A percentile compares a stretch with the other conserved stretches of the same genome.
These are phyloP conservation scores for Dynastes grantii DNA, from an alignment of 2,888 invertebrate species.

Conservation along the genomic window DNA sequence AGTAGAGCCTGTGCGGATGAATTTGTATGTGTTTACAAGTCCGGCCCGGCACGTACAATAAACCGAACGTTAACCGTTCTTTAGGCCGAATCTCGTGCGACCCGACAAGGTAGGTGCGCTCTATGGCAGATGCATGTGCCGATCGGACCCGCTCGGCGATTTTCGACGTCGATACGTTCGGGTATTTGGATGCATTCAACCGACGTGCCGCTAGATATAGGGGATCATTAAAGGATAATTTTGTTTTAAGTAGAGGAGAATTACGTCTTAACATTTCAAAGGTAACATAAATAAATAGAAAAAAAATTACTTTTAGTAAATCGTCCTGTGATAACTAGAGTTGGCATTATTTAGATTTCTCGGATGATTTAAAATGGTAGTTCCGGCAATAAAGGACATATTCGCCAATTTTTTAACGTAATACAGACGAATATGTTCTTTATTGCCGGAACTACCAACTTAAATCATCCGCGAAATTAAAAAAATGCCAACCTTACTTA, in stretches of 20 bases:
- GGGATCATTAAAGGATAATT: constrained; percentile 10
- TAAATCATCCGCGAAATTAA: too few species aligned
- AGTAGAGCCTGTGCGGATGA: neutral
- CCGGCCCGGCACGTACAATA: constrained; percentile 46
- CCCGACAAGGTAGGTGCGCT: constrained; percentile 48
- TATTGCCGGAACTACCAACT: too few species aligned
- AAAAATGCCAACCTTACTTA: too few species aligned
- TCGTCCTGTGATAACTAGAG: too few species aligned
- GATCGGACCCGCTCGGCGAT: constrained; percentile 47
- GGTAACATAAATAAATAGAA: too few species aligned
- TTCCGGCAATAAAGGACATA: too few species aligned
- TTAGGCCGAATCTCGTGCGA: constrained; percentile 57
- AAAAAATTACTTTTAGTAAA: too few species aligned
- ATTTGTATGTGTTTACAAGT: constrained; percentile 53
- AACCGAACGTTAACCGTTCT: constrained; percentile 52
- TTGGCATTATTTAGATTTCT: too few species aligned
- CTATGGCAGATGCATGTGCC: constrained; percentile 41
- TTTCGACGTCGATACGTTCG: constrained; percentile 48
- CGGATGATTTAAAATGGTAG: too few species aligned
- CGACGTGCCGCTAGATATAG: neutral
- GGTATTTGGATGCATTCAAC: constrained; percentile 28
- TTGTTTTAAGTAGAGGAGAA: neutral
- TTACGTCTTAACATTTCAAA: neutral
- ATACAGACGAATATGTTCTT: too few species aligned
- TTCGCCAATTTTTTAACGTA: too few species aligned